These are phyloP conservation scores for Ptyas mucosa DNA, from an alignment of 2,113 vertebrate genomes.

Conservation along the genomic window DNA sequence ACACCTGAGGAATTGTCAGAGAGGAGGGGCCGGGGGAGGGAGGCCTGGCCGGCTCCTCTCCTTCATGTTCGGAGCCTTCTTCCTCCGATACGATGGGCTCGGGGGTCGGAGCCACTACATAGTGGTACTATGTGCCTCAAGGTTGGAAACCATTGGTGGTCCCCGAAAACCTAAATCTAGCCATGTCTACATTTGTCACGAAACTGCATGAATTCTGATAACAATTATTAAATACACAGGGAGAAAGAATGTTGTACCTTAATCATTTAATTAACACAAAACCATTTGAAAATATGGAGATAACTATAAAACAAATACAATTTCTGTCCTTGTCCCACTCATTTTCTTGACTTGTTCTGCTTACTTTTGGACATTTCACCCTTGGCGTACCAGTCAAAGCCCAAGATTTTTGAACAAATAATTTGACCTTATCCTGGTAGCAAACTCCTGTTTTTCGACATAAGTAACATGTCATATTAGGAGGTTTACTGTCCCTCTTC, in stretches of 20 bases:
- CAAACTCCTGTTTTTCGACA: not conserved
- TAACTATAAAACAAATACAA: not conserved
- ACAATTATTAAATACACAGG: not conserved
- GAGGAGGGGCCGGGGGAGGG: too few species aligned
- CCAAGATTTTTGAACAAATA: not conserved
- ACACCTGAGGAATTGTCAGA: too few species aligned
- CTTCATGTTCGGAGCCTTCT: too few species aligned
- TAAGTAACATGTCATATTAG: not conserved
- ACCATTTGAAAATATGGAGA: not conserved
- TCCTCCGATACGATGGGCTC: too few species aligned
- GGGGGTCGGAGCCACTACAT: too few species aligned
- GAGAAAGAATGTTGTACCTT: not conserved
- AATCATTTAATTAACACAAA: not conserved
- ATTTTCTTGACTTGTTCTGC: not conserved
- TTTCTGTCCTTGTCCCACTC: not conserved
- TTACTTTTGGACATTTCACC: not conserved
- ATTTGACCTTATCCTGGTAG: not conserved
- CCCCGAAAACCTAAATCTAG: not conserved
- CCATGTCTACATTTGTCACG: not conserved
- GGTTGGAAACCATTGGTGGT: not conserved
- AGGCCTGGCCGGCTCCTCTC: too few species aligned
- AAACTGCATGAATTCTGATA: not conserved
- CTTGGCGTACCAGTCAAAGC: not conserved
- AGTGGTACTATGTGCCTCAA: not conserved
- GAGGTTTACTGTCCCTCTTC: not conserved